These are phyloP conservation scores for Pycnomerus fuliginosus DNA, from an alignment of 2,888 invertebrate genomes.

Conservation along the genomic window DNA sequence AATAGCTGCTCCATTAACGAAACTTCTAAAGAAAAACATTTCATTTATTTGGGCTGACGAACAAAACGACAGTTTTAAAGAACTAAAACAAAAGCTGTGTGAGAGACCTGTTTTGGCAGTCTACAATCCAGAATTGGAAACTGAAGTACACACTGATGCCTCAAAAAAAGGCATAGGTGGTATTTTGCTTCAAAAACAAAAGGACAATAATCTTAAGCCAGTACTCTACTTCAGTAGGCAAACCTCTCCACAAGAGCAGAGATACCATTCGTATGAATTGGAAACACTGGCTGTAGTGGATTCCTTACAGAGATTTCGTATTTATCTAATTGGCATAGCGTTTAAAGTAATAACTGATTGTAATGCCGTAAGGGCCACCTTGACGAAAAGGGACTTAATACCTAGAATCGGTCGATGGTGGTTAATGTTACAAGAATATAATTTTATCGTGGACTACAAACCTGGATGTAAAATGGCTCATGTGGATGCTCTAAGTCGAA, in stretches of 20 bases:
- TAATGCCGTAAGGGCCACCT: constrained; percentile 25
- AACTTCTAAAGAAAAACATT: neutral
- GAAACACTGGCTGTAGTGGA: constrained; percentile 20
- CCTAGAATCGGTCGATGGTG: constrained; percentile 31
- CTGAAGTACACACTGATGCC: constrained; percentile 35
- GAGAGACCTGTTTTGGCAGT: constrained; percentile 8
- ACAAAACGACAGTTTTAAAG: constrained; percentile 12
- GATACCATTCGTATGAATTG: constrained; percentile 23
- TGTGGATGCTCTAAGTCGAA: constrained; percentile 26
- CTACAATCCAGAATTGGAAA: constrained; percentile 13
- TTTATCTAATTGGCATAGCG: constrained; percentile 23
- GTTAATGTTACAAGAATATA: constrained; percentile 28
- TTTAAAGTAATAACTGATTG: constrained; percentile 32
- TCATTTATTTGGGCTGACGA: constrained; percentile 3
- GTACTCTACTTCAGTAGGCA: constrained; percentile 33
- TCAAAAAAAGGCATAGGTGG: constrained; percentile 31
- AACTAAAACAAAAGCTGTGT: constrained; percentile 3
- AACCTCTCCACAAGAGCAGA: constrained; percentile 14
- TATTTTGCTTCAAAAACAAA: constrained; percentile 34
- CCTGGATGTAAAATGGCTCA: constrained; percentile 25
- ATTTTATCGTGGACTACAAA: constrained; percentile 21
- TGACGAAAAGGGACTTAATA: constrained; percentile 27
- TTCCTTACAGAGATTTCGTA: constrained; percentile 23
- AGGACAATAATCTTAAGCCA: constrained; percentile 25
- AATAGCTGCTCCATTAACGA: constrained; percentile 1